Evolutionary conservation across 2,888 invertebrate species (phyloP).

Genomic region (Thymelicus lineola): DNA sequence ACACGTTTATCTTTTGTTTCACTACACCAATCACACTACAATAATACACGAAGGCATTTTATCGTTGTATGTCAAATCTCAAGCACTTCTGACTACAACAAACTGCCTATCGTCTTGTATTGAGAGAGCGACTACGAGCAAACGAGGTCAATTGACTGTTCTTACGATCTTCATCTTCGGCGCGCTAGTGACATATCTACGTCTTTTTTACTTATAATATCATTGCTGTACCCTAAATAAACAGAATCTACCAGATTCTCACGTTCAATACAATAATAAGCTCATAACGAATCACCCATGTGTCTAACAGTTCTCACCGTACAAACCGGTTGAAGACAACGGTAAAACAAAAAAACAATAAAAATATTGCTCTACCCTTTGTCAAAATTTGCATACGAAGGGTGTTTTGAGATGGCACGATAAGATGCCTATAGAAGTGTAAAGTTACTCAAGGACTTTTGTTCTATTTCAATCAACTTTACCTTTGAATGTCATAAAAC

Average conservation of each 20-base stretch:
- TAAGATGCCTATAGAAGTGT: slow-evolving; percentile 21
- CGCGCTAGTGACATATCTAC: no score
- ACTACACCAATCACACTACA: no score
- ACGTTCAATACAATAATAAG: slow-evolving; percentile 19
- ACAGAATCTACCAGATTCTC: slow-evolving; percentile 1
- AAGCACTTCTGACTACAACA: no score
- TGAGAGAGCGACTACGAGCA: no score
- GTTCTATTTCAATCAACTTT: slow-evolving; percentile 21
- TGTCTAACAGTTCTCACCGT: slow-evolving; percentile 7
- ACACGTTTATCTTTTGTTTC: no score
- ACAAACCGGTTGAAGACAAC: slow-evolving; percentile 50
- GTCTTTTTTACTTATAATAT: no score
- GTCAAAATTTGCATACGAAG: slow-evolving; percentile 59
- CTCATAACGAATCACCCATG: not conserved
- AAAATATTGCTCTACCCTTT: slow-evolving; percentile 57
- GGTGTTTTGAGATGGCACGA: slow-evolving; percentile 17
- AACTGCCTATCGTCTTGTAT: no score
- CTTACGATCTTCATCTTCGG: no score
- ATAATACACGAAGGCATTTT: no score
- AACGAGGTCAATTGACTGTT: no score
- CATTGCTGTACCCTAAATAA: no score
- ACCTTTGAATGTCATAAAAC: not conserved
- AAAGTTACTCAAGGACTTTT: slow-evolving; percentile 25
- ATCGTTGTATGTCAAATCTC: no score
- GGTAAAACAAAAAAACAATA: slow-evolving; percentile 50